Conservation (phyloP, 2,113 vertebrate genomes). For the Picathartes gymnocephalus region DNA sequence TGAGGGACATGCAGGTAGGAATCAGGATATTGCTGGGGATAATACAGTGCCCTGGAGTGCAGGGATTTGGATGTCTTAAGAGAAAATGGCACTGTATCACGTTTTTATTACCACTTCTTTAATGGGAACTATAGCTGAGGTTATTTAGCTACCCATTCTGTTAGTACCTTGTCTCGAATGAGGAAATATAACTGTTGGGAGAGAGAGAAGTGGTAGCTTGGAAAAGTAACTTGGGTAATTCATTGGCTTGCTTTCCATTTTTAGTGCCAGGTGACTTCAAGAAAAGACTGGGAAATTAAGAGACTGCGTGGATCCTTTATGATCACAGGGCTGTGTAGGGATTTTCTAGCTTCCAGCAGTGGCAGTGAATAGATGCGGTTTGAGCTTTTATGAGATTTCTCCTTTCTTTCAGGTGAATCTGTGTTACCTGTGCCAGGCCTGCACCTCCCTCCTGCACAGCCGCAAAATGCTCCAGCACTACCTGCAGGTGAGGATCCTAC, state of each 20-base stretch:
- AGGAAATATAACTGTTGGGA: neutral
- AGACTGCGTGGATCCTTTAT: neutral
- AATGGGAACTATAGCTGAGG: neutral
- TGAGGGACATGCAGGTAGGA: slow-evolving; percentile 87
- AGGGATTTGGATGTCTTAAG: neutral
- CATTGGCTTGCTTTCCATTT: neutral
- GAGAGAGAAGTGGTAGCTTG: neutral
- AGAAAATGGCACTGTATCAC: neutral
- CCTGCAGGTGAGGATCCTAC: slow-evolving; percentile 81
- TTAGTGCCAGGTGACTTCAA: neutral
- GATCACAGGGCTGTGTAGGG: neutral
- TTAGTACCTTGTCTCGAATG: neutral
- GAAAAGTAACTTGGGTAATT: neutral
- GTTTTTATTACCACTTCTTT: neutral
- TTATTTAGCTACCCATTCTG: neutral
- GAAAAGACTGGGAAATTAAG: neutral
- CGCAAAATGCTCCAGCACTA: slow-evolving; percentile 98
- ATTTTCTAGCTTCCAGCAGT: neutral
- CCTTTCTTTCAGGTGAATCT: slow-evolving; percentile 85
- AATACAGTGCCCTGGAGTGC: neutral
- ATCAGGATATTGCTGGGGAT: neutral
- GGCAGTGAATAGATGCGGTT: neutral
- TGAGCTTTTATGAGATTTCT: neutral
- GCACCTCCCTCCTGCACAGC: slow-evolving; percentile 94
- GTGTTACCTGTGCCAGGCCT: slow-evolving; percentile 95